A percentile compares a stretch with the other conserved stretches of the same genome.
phyloP scores from a whole-genome alignment of 2,797 vertebrate genomes.

The Lutra lutra region DNA sequence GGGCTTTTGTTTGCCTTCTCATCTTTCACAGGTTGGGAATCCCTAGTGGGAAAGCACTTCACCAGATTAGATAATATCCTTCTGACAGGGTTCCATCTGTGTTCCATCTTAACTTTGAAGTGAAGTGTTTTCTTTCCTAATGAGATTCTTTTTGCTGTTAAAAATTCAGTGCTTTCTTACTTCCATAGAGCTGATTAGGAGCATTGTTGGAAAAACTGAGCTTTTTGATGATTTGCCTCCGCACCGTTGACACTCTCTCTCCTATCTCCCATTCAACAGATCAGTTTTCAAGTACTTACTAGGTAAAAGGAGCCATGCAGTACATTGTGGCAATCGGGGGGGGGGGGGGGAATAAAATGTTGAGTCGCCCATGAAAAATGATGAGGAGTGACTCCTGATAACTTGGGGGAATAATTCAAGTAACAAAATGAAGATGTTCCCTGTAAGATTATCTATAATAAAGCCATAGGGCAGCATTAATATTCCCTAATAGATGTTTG shows the following conservation, averaged over 20 bases:
- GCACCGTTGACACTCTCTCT: background rate
- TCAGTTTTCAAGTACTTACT: background rate
- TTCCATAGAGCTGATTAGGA: background rate
- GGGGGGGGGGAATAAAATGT: background rate
- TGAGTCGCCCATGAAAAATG: background rate
- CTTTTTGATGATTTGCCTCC: background rate
- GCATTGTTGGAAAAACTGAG: background rate
- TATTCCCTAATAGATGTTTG: background rate
- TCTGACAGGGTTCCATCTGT: slow-evolving; percentile 54
- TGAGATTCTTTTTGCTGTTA: slow-evolving; percentile 33
- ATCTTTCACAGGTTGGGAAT: background rate
- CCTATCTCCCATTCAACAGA: background rate
- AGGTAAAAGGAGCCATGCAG: background rate
- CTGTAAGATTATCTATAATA: background rate
- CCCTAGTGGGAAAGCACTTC: background rate
- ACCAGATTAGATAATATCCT: background rate
- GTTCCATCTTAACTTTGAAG: slow-evolving; percentile 55
- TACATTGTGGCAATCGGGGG: background rate
- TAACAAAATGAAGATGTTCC: slow-evolving; percentile 31
- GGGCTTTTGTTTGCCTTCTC: background rate
- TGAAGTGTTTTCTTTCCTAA: slow-evolving; percentile 61
- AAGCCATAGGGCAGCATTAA: background rate
- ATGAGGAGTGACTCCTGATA: background rate
- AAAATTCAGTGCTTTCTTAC: background rate
- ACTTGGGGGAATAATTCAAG: background rate